Conservation (phyloP, 2,797 vertebrate genomes). For the Trichosurus vulpecula region DNA sequence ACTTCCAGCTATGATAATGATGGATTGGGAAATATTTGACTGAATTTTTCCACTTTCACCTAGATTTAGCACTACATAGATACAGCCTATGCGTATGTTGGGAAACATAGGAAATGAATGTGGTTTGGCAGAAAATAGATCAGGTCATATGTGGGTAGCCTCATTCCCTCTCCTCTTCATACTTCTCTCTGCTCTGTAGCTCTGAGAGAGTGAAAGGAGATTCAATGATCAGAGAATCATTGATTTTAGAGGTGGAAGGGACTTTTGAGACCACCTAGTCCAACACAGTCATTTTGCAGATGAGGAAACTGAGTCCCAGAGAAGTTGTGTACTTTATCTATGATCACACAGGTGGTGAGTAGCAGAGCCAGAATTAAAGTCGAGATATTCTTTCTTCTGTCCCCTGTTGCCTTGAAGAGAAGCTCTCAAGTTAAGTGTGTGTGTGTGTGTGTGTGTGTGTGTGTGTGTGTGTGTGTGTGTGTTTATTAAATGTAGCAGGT, state of each 20-base stretch:
- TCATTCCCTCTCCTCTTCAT: conserved; percentile 63
- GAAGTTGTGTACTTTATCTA: not conserved
- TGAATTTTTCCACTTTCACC: not conserved
- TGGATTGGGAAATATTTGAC: not conserved
- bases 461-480: not conserved
- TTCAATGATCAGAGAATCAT: not conserved
- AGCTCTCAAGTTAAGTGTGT: not conserved
- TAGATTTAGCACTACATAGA: not conserved
- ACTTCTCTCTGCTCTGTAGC: conserved; percentile 57
- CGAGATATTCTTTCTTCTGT: not conserved
- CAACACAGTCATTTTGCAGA: not conserved
- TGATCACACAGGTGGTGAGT: not conserved
- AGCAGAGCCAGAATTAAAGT: not conserved
- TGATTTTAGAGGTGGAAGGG: not conserved
- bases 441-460: no score
- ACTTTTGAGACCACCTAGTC: not conserved
- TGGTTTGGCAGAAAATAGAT: conserved; percentile 40
- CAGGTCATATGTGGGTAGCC: not conserved
- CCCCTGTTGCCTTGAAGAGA: not conserved
- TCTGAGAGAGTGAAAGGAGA: conserved; percentile 51
- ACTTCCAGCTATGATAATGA: not conserved
- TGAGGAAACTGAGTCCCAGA: not conserved
- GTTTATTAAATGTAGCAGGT: not conserved
- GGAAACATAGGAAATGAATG: not conserved
- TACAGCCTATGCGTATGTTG: not conserved